These are phyloP conservation scores for Medauroidea extradentata DNA, from an alignment of 1,140 invertebrate genomes.

Conservation along the genomic window DNA sequence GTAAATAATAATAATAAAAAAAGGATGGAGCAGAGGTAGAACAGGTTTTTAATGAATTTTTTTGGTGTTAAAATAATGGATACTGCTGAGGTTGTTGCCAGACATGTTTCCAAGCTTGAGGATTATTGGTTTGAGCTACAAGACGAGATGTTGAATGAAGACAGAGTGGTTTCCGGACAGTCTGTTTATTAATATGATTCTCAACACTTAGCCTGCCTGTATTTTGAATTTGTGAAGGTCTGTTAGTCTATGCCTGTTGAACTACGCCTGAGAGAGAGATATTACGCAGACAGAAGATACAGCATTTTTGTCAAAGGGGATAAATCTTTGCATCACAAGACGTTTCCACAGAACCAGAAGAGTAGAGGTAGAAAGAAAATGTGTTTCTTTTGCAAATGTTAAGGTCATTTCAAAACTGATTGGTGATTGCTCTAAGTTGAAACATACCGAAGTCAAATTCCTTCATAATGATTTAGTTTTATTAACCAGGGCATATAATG, in stretches of 20 bases:
- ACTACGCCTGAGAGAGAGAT: no score
- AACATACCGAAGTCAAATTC: background rate
- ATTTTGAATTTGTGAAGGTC: slow-evolving; percentile 26
- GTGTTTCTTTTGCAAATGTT: no score
- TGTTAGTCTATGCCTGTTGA: slow-evolving; percentile 22
- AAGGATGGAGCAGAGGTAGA: slow-evolving; percentile 25
- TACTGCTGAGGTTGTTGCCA: slow-evolving; percentile 20
- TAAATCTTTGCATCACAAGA: background rate
- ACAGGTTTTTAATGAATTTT: slow-evolving; percentile 28
- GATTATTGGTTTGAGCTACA: slow-evolving; percentile 26
- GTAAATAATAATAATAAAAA: no score
- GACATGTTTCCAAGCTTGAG: slow-evolving; percentile 25
- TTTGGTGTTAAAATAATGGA: slow-evolving; percentile 26
- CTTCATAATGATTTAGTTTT: no score
- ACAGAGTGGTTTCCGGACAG: slow-evolving; percentile 22
- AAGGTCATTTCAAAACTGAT: no score
- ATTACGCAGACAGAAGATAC: no score
- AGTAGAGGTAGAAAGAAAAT: no score
- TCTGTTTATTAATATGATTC: slow-evolving; percentile 23
- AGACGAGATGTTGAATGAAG: slow-evolving; percentile 26
- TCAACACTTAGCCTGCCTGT: slow-evolving; percentile 23
- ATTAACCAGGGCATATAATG: no score
- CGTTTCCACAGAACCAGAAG: background rate
- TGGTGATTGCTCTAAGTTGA: background rate
- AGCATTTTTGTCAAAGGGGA: background rate